Evolutionary conservation across 2,797 vertebrate genomes (phyloP), one percentile per base, ranked within the genome.

Genomic region (Morus bassanus): DNA sequence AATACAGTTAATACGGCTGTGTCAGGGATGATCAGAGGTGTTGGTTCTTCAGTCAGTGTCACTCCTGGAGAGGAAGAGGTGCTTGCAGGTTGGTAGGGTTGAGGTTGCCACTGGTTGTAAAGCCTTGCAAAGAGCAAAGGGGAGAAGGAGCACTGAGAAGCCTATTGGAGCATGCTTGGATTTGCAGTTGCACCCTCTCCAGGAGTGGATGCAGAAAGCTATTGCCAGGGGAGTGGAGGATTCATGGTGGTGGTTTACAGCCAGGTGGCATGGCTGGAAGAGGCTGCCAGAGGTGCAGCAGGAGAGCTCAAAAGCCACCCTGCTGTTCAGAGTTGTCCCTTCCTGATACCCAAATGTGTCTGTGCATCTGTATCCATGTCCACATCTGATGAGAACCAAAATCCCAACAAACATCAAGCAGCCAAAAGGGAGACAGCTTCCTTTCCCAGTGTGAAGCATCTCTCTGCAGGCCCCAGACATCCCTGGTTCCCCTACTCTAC

Each of bases 351-450:
- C 5, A 0, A 4, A 1, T 37, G 16, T 81, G 19, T 75, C 53
- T 45, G n/a, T 76, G 60, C 64, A 10, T 73, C 82, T 85, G 11
- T 51, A 25, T 73, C 76, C 6, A 1, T 74, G 65, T 70, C 82
- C 33, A 13, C 7, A 23, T 92, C 95, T 93, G 60, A 74, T 33
- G 18, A 74, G 51, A 95, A 94, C 57, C 45, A 89, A 93, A 96
- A 85, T 93, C 46, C 53, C 78, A 82, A 75, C 48, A 93, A 95
- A 50, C 64, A 69, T 10, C 46, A 82, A 74, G 92, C 76, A 74
- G 56, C 72, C 31, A 10, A 95, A 79, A 94, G 72, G 81, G 76
- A 84, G 15, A 72, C 10, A 86, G 28, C 65, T 95, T 95, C 74
- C 63, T 89, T 91, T 92, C 51, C 39, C 17, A 43, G 63, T 45